phyloP scores from a whole-genome alignment of 2,888 invertebrate species.

The Ichneumon xanthorius region DNA sequence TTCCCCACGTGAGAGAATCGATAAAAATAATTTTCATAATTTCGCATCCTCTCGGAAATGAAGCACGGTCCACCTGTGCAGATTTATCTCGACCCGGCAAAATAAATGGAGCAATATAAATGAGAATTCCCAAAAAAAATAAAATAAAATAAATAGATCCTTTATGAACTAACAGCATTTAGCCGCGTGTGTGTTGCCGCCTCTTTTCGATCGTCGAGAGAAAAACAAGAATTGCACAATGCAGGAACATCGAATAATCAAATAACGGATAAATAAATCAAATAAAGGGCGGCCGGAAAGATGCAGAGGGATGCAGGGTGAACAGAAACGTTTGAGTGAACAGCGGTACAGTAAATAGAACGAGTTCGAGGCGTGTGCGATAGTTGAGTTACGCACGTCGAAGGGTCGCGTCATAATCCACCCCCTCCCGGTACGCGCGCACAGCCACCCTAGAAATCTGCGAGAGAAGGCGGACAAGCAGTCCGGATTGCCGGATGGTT shows the following conservation, averaged over 20 bases:
- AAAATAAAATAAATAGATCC: too few species aligned
- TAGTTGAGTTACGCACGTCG: slow-evolving; percentile 23
- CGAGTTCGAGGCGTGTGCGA: slow-evolving; percentile 30
- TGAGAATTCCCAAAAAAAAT: background rate
- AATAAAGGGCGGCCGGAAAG: slow-evolving; percentile 8
- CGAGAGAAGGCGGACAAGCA: slow-evolving; percentile 20
- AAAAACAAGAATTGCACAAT: slow-evolving; percentile 50
- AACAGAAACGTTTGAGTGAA: slow-evolving; percentile 46
- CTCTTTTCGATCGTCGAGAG: background rate
- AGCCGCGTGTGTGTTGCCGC: background rate
- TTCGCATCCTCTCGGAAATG: background rate
- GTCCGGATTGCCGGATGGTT: slow-evolving; percentile 72
- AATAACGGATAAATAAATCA: slow-evolving; percentile 41
- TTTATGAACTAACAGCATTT: slow-evolving; percentile 8
- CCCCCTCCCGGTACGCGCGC: background rate
- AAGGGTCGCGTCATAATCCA: slow-evolving; percentile 45
- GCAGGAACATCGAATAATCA: slow-evolving; percentile 28
- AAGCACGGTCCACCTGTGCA: background rate
- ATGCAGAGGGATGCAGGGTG: background rate
- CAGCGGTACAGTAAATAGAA: slow-evolving; percentile 48
- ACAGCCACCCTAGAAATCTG: slow-evolving; percentile 2
- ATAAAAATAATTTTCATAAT: background rate
- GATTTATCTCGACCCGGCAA: background rate
- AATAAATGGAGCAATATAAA: background rate
- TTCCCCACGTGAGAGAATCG: background rate